These are phyloP conservation scores for Opisthocomus hoazin DNA, from an alignment of 2,113 vertebrate species.

Conservation along the genomic window DNA sequence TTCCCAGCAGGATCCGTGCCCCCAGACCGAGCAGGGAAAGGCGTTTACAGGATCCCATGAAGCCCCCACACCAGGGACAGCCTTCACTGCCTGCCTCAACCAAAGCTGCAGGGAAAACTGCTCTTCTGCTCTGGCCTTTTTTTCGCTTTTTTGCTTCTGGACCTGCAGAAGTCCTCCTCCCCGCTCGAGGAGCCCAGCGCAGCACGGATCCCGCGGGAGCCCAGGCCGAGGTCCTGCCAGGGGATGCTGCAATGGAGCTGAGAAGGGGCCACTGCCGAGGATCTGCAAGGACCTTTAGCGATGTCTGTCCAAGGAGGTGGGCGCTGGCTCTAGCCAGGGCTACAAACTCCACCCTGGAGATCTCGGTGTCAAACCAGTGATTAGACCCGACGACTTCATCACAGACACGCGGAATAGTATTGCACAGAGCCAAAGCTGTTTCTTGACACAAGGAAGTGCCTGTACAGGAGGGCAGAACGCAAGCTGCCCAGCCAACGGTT, in stretches of 20 bases:
- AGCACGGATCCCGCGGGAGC: neutral
- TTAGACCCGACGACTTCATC: neutral
- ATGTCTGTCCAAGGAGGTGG: neutral
- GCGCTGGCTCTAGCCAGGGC: neutral
- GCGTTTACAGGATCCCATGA: accelerated
- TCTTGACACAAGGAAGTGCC: neutral
- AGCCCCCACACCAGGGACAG: neutral
- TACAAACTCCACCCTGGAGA: neutral
- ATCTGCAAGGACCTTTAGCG: neutral
- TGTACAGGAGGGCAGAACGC: accelerated
- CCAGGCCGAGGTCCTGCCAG: neutral
- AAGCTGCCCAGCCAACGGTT: neutral
- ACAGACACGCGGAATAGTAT: neutral
- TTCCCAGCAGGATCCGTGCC: neutral
- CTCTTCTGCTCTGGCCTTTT: neutral
- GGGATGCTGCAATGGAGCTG: neutral
- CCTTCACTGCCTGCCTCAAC: neutral
- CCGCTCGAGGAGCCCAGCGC: neutral
- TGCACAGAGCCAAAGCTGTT: accelerated
- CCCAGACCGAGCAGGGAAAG: accelerated
- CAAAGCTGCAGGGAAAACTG: neutral
- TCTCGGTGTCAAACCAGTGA: neutral
- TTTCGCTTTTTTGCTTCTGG: too few species aligned
- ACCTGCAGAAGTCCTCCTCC: neutral
- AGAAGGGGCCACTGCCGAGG: neutral